These are phyloP conservation scores for Bubalus kerabau DNA, from an alignment of 2,113 vertebrate species.

Conservation along the genomic window DNA sequence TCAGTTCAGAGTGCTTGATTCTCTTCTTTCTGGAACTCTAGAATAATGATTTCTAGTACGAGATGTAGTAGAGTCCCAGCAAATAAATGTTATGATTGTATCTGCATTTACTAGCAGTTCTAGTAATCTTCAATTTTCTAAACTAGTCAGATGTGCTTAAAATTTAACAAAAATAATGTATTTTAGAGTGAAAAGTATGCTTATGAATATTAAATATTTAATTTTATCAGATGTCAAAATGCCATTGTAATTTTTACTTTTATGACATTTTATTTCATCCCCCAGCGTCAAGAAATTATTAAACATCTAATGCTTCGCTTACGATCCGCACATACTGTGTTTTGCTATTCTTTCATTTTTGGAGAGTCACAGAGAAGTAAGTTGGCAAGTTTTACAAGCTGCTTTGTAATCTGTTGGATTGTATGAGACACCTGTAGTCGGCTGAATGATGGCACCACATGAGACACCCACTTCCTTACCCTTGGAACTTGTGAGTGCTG, in stretches of 20 bases:
- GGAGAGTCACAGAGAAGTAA: not conserved
- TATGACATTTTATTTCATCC: not conserved
- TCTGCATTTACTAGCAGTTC: not conserved
- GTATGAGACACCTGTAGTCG: not conserved
- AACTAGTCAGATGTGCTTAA: not conserved
- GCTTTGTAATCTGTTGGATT: not conserved
- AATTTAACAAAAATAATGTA: not conserved
- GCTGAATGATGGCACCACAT: not conserved
- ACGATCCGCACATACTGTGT: not conserved
- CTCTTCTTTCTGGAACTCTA: not conserved
- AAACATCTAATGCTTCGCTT: not conserved
- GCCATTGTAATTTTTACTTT: not conserved
- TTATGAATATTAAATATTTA: slow-evolving; percentile 16
- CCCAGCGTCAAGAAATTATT: not conserved
- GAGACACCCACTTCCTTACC: not conserved
- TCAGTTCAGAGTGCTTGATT: not conserved
- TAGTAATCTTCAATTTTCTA: slow-evolving; percentile 6
- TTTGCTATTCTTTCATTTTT: slow-evolving; percentile 19
- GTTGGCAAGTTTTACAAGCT: not conserved
- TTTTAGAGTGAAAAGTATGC: slow-evolving; percentile 4
- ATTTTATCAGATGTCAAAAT: not conserved
- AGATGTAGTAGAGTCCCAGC: not conserved
- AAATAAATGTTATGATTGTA: not conserved
- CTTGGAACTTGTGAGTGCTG: not conserved
- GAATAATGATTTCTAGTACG: not conserved